phyloP scores from a whole-genome alignment of 2,888 invertebrate genomes.

The Hyles lineata region DNA sequence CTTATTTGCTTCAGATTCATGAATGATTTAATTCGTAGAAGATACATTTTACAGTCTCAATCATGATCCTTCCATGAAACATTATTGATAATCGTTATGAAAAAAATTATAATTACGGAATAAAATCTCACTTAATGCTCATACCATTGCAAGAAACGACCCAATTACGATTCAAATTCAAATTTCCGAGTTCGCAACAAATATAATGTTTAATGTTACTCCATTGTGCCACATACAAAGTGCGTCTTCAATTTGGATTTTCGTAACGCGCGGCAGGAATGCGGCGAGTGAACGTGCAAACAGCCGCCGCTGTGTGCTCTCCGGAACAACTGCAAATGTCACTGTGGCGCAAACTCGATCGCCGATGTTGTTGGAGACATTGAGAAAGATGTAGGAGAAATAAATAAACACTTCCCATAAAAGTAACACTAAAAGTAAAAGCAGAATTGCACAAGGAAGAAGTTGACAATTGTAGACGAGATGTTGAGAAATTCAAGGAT shows the following conservation, averaged over 20 bases:
- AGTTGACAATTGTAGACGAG: too few relatives aligned
- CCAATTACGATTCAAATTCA: not conserved
- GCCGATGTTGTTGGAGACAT: slow-evolving; percentile 48
- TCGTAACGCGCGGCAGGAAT: slow-evolving; percentile 71
- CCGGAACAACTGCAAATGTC: slow-evolving; percentile 71
- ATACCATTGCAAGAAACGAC: not conserved
- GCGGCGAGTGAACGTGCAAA: slow-evolving; percentile 75
- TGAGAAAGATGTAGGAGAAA: not conserved
- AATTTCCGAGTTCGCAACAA: not conserved
- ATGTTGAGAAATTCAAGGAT: too few relatives aligned
- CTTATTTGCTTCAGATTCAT: too few relatives aligned
- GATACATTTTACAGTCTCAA: too few relatives aligned
- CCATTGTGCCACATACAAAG: slow-evolving; percentile 15
- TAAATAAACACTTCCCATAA: too few relatives aligned
- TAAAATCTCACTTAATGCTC: not conserved
- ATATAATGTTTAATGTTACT: slow-evolving; percentile 4
- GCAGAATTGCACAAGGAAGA: too few relatives aligned
- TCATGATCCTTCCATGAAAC: not conserved
- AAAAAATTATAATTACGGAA: not conserved
- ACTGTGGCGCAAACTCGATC: slow-evolving; percentile 69
- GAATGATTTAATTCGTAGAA: too few relatives aligned
- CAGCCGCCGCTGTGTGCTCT: slow-evolving; percentile 54
- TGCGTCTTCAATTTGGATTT: slow-evolving; percentile 47
- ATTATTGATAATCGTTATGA: not conserved
- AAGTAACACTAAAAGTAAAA: too few relatives aligned